Evolutionary conservation across 92 coral and sea anemone species (phyloP), one percentile per base, ranked within the genome.

Genomic region (Porites evermanni): DNA sequence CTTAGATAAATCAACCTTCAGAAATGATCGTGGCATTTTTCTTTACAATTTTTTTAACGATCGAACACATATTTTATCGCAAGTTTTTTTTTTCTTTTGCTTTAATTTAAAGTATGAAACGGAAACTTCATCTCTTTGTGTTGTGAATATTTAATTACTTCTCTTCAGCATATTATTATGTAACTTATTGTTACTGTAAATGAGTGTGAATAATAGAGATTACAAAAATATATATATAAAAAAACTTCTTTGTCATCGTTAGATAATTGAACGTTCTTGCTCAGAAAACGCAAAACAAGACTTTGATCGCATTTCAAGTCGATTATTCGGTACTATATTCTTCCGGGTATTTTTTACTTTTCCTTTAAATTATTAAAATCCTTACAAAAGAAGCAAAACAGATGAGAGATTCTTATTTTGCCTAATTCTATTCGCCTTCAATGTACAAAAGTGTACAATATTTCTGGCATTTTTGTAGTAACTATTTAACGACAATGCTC

Each of bases 81-180:
- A 19, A 29, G n/a, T 59, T 58, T 16, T 76, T 5, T 54, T 26
- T 54, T 26, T 17, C 1, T 3, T 60, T 77, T 76, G 21, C 5
- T 11, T 56, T 18, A 65, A 18, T n/a, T 47, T 47, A 38, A 4
- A 38, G 47, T 38, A 38, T 64, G 83, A 79, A 78, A 19, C 44
- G 72, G 11, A 64, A 20, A 64, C 65, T 50, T 10, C 24, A 17
- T 79, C 53, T 79, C 65, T 18, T 14, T 29, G 7, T 47, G 58
- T 18, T 64, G 71, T 79, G 72, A 79, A 79, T 79, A 79, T 64
- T 79, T 79, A 38, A 79, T 79, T 78, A 64, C 20, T 64, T 50
- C 50, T 64, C 10, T 38, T 64, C 72, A 21, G 58, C 61, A 6
- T 20, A 65, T 7, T 13, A 63, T 20, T 38, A 38, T 64, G 16